phyloP scores from a whole-genome alignment of 2,113 vertebrate species.

The Silurus asotus region DNA sequence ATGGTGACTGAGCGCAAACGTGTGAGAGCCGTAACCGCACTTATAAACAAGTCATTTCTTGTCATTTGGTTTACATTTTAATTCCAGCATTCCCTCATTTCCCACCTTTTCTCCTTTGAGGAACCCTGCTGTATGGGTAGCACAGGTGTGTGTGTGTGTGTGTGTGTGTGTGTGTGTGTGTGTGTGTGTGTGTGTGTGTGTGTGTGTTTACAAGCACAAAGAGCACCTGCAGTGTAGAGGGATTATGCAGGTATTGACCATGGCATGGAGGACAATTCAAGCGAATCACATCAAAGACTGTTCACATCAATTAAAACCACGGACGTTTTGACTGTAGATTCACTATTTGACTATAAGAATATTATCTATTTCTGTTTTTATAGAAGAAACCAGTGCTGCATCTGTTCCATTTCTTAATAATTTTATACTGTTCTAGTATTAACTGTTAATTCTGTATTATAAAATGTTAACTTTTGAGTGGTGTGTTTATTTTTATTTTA shows the following conservation, averaged over 20 bases:
- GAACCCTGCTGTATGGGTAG: neutral
- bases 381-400: neutral
- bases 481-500: neutral
- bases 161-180: slow-evolving; percentile 19
- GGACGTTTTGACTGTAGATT: neutral
- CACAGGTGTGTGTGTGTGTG: slow-evolving; percentile 32
- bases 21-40: neutral
- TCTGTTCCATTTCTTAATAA: neutral
- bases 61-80: slow-evolving; percentile 9
- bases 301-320: neutral
- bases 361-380: neutral
- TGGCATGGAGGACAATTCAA: slow-evolving; percentile 10
- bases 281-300: neutral
- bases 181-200: slow-evolving; percentile 21
- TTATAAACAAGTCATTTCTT: slow-evolving; percentile 29
- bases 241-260: slow-evolving; percentile 9
- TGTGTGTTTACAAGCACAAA: neutral
- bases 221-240: slow-evolving; percentile 7
- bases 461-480: neutral
- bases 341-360: neutral
- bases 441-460: neutral
- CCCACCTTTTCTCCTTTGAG: neutral
- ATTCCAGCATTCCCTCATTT: neutral
- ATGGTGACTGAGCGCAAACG: neutral
- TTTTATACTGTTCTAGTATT: neutral